Percentiles rank a stretch among this genome's conserved stretches.
Conservation (phyloP, 2,797 vertebrate genomes). For the Avahi laniger region DNA sequence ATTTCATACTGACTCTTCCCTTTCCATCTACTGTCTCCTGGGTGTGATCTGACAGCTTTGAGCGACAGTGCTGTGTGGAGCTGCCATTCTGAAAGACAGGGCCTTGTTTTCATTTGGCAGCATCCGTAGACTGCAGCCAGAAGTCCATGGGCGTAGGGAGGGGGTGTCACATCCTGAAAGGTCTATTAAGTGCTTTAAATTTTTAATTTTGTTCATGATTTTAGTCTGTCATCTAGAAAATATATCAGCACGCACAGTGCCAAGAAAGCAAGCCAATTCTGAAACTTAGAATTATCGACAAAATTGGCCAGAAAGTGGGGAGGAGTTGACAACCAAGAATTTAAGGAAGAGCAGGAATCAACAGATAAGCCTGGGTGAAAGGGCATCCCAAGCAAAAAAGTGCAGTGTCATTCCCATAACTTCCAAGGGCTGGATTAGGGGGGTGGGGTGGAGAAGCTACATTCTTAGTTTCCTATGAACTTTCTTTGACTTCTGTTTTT, state of each 20-base stretch:
- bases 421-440: not conserved
- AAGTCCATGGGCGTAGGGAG: accelerated
- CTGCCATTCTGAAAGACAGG: not conserved
- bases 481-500: not conserved
- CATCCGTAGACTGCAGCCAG: not conserved
- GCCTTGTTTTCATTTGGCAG: not conserved
- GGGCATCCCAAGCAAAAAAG: not conserved
- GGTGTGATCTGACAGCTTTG: accelerated
- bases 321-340: not conserved
- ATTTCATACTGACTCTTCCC: not conserved
- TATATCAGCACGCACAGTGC: not conserved
- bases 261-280: not conserved
- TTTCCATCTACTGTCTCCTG: not conserved
- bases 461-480: not conserved
- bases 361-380: too few species aligned
- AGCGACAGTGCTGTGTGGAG: not conserved
- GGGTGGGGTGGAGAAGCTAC: not conserved
- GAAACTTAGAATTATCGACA: not conserved
- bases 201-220: not conserved
- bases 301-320: not conserved
- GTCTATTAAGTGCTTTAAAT: not conserved
- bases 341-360: not conserved
- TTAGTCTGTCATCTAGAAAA: not conserved
- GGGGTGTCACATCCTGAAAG: not conserved
- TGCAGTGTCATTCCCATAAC: accelerated